Percentiles rank a stretch among this genome's conserved stretches.
Conservation (phyloP, 2,888 invertebrate species). For the Heliconius ethilla region DNA sequence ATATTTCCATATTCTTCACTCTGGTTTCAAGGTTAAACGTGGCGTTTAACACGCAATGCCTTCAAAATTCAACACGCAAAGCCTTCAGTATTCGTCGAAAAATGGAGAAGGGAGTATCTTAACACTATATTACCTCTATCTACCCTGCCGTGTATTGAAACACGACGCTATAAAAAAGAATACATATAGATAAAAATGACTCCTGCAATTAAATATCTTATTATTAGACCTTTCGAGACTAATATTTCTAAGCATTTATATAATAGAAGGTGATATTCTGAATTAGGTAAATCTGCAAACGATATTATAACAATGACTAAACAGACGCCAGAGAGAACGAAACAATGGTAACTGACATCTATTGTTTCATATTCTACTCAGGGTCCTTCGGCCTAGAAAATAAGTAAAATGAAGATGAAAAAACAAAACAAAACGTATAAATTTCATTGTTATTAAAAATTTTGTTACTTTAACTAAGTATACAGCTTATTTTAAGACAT, state of each 20-base stretch:
- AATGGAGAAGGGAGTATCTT: too few relatives aligned
- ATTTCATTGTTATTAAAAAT: background rate
- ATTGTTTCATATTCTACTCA: slow-evolving; percentile 32
- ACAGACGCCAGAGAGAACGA: slow-evolving; percentile 27
- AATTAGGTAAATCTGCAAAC: slow-evolving; percentile 19
- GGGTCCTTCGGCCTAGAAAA: slow-evolving; percentile 28
- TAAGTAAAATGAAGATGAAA: slow-evolving; percentile 11
- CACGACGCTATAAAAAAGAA: too few relatives aligned
- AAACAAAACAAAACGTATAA: background rate
- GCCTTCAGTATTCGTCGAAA: too few relatives aligned
- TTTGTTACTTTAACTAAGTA: background rate
- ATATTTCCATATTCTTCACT: too few relatives aligned
- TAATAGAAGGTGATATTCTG: slow-evolving; percentile 12
- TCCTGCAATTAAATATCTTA: background rate
- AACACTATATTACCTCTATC: too few relatives aligned
- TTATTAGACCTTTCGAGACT: background rate
- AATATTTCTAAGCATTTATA: background rate
- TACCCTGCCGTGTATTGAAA: too few relatives aligned
- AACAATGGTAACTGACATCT: slow-evolving; percentile 33
- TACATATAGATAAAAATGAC: background rate
- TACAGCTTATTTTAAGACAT: background rate
- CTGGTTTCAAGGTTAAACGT: too few relatives aligned
- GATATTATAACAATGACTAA: slow-evolving; percentile 25
- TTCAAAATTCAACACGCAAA: too few relatives aligned
- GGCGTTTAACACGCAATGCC: too few relatives aligned